phyloP scores from a whole-genome alignment of 2,888 invertebrate genomes.

The Campoletis raptor region DNA sequence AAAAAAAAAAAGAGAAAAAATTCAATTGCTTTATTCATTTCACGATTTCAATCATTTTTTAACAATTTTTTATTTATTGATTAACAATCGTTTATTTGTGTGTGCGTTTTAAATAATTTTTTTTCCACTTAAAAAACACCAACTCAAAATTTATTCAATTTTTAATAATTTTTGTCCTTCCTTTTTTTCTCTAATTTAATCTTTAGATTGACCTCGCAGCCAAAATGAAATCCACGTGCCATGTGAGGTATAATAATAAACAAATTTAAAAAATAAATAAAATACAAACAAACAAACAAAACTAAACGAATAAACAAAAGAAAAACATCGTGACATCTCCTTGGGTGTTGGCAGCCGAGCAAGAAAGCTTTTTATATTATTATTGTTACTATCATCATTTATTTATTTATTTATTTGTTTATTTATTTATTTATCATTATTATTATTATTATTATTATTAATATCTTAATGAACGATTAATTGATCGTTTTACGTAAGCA shows the following conservation, averaged over 20 bases:
- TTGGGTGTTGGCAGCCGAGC: conserved; percentile 76
- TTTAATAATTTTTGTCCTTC: neutral
- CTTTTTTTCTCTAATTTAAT: neutral
- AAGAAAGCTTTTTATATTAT: conserved; percentile 75
- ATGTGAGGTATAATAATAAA: conserved; percentile 74
- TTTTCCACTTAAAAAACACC: neutral
- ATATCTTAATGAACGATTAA: conserved; percentile 73
- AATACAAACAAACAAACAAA: conserved; percentile 15
- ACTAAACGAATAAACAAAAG: conserved; percentile 7
- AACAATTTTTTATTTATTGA: neutral
- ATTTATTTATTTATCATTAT: conserved; percentile 8
- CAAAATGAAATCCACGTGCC: conserved; percentile 81
- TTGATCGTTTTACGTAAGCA: conserved; percentile 73
- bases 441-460: conserved; percentile 48
- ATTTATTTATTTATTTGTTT: neutral
- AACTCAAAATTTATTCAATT: neutral
- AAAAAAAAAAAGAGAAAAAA: no score
- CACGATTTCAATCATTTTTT: neutral
- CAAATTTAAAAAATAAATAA: conserved; percentile 39
- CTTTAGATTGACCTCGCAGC: conserved; percentile 81
- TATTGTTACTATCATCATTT: conserved; percentile 34
- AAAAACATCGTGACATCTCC: conserved; percentile 69
- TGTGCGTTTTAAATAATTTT: neutral
- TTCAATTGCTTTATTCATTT: neutral
- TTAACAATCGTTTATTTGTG: neutral